Percentiles rank a stretch among this genome's conserved stretches.
Conservation (phyloP, 2,113 vertebrate species). For the Copsychus sechellarum region DNA sequence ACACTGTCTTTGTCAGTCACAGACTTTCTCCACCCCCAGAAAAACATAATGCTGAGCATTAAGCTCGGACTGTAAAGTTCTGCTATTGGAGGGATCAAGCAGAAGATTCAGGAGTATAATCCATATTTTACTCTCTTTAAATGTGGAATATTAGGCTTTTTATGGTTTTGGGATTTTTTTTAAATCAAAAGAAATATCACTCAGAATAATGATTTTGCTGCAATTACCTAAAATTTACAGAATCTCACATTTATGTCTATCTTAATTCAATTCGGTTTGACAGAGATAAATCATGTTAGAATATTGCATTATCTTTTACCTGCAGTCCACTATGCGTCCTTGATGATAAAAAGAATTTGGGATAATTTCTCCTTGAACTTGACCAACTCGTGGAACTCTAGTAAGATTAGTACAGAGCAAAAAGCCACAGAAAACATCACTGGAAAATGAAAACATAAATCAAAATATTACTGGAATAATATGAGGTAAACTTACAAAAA, state of each 20-base stretch:
- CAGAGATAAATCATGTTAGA: background rate
- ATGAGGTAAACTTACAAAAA: background rate
- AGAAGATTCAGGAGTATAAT: background rate
- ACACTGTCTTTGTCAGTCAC: background rate
- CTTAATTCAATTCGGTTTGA: background rate
- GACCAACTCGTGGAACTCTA: conserved; percentile 86
- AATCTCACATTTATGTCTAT: background rate
- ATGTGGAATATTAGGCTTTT: background rate
- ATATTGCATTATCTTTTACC: conserved; percentile 73
- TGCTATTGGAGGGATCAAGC: background rate
- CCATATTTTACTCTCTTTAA: background rate
- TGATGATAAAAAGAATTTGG: conserved; percentile 94
- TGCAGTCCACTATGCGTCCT: conserved; percentile 93
- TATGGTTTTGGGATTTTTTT: background rate
- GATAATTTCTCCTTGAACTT: conserved; percentile 92
- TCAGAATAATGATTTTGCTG: background rate
- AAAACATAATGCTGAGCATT: background rate
- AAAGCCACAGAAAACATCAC: conserved; percentile 97
- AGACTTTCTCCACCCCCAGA: background rate
- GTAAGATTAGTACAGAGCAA: conserved; percentile 93
- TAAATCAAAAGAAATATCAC: background rate
- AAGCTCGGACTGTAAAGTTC: background rate
- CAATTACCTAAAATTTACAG: background rate
- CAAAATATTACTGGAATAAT: background rate
- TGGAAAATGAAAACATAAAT: conserved; percentile 59